Percentiles rank a stretch among this genome's conserved stretches.
Evolutionary conservation across 2,888 invertebrate genomes (phyloP).

Genomic region (Leptura quadrifasciata): DNA sequence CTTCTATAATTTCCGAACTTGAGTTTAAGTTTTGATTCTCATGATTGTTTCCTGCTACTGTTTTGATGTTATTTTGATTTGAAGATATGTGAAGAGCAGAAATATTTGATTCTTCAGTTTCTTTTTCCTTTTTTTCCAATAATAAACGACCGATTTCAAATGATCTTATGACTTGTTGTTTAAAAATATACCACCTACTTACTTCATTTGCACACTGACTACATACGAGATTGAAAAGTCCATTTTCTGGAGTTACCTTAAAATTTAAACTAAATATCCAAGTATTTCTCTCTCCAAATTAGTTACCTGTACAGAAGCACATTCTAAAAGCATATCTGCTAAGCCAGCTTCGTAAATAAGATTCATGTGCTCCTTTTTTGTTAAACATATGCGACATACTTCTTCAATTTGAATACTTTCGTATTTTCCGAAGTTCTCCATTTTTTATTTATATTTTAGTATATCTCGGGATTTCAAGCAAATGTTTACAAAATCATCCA

Average conservation of each 20-base stretch:
- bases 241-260: conserved; percentile 56
- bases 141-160: conserved; percentile 59
- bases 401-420: conserved; percentile 60
- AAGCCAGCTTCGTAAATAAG: conserved; percentile 58
- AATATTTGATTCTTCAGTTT: conserved; percentile 11
- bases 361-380: conserved; percentile 58
- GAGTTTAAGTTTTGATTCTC: not conserved
- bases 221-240: conserved; percentile 57
- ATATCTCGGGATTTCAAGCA: not conserved
- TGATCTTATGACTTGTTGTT: conserved; percentile 57
- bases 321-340: conserved; percentile 60
- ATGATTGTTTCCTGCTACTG: conserved; percentile 33
- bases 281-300: not conserved
- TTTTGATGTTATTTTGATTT: not conserved
- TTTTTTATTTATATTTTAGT: conserved; percentile 31
- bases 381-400: conserved; percentile 59
- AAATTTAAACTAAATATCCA: conserved; percentile 4
- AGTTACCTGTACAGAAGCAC: conserved; percentile 60
- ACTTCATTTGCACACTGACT: conserved; percentile 59
- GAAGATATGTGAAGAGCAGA: not conserved
- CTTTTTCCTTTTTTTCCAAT: conserved; percentile 48
- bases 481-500: not conserved
- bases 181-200: conserved; percentile 60
- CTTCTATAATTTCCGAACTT: not conserved
- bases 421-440: conserved; percentile 57